Percentiles rank a stretch among this genome's conserved stretches.
These are phyloP conservation scores for Synergus gifuensis DNA, from an alignment of 2,888 invertebrate genomes.

Conservation along the genomic window DNA sequence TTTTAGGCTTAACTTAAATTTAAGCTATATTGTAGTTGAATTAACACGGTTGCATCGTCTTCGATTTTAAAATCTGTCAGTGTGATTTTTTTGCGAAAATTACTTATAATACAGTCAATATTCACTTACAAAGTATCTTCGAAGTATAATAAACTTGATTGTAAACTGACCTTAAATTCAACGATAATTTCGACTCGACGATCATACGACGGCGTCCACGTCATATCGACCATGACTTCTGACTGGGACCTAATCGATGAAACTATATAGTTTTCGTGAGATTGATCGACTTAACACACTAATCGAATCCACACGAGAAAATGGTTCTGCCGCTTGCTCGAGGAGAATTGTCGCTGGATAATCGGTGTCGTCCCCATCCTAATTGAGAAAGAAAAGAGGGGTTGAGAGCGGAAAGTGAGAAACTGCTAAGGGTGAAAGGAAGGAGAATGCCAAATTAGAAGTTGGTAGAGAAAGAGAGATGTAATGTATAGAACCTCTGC, in stretches of 20 bases:
- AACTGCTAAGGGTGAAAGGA: slow-evolving; percentile 18
- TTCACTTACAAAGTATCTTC: too few relatives aligned
- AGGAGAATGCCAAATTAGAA: slow-evolving; percentile 14
- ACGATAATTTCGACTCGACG: too few relatives aligned
- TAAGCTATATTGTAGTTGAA: too few relatives aligned
- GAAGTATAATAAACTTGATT: too few relatives aligned
- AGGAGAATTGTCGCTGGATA: slow-evolving; percentile 41
- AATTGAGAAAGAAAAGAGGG: slow-evolving; percentile 2
- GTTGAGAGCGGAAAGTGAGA: background rate
- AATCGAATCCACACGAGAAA: background rate
- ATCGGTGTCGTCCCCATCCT: slow-evolving; percentile 41
- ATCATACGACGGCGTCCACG: too few relatives aligned
- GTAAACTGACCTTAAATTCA: too few relatives aligned
- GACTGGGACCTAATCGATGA: background rate
- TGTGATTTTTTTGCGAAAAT: too few relatives aligned
- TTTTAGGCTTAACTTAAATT: too few relatives aligned
- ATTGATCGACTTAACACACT: background rate
- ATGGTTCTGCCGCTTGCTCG: background rate
- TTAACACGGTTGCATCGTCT: too few relatives aligned
- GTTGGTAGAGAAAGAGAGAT: slow-evolving; percentile 38
- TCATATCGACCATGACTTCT: too few relatives aligned
- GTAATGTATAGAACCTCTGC: background rate
- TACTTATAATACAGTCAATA: too few relatives aligned
- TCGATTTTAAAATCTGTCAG: too few relatives aligned
- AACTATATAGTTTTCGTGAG: background rate